Base-by-base conservation (phyloP, 2,888 invertebrate genomes). In the Leucophora obtusa region DNA sequence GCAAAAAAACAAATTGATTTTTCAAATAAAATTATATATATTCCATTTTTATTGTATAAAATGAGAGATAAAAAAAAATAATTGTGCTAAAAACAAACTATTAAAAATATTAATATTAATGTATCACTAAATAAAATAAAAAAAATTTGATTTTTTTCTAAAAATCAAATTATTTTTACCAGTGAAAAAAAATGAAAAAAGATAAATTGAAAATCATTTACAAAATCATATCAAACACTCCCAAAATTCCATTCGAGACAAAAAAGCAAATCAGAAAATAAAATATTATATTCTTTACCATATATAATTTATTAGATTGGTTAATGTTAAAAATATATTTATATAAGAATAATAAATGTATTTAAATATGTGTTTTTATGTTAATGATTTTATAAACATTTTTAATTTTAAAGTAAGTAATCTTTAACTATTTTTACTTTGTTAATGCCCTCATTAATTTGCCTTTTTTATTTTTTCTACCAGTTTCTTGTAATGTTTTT, bases 271-370 rank as follows among this genome's bases (percentile, higher is more conserved):
- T n/a, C 5, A 5, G 10, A 38, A 47, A n/a, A n/a, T 47, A 47
- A 47, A 47, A 47, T 14, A 7, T 14, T 43, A 43, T 47, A n/a
- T 33, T 63, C n/a, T 43, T 38, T 68, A 28, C 7, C 6, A 28
- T 28, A 68, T n/a, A 50, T 53, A 58, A 72, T 60, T 70, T 70
- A 75, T 59, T 51, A 50, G 60, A 82, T 75, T 71, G 68, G 50
- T 68, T 74, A 60, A 74, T 43, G n/a, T n/a, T n/a, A n/a, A n/a
- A 5, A 43, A 54, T 59, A 35, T 56, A 59, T 54, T 58, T 76
- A 47, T 58, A 69, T 74, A 74, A n/a, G n/a, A n/a, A 71, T 35
- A 79, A 78, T 82, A 82, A 76, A 79, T 70, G 70, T 79, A 73
- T 79, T 28, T 60, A 59, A 76, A 53, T 21, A 65, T 59, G n/a